phyloP scores from a whole-genome alignment of 2,113 vertebrate species.

The Tachysurus vachellii region DNA sequence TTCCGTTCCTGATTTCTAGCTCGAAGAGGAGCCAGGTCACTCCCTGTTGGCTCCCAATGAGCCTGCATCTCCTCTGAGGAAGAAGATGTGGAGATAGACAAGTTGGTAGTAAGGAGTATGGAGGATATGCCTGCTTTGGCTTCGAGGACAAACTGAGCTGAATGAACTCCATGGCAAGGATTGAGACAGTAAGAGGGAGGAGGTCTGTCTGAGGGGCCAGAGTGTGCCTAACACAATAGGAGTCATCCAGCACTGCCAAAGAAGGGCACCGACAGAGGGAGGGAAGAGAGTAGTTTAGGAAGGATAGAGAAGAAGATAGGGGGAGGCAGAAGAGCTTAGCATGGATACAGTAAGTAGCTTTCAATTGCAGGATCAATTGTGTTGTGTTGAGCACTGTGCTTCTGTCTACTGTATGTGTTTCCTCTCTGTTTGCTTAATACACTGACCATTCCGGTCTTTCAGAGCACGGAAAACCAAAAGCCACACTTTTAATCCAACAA shows the following conservation, averaged over 20 bases:
- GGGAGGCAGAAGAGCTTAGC: slow-evolving; percentile 58
- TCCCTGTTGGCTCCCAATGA: slow-evolving; percentile 74
- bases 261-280: slow-evolving; percentile 51
- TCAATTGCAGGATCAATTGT: slow-evolving; percentile 73
- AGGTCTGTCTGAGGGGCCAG: slow-evolving; percentile 57
- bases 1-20: slow-evolving; percentile 80
- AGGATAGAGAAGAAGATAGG: slow-evolving; percentile 10
- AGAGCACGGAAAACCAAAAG: not conserved
- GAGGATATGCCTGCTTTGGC: not conserved
- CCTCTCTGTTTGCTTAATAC: slow-evolving; percentile 61
- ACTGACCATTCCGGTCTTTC: slow-evolving; percentile 44
- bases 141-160: slow-evolving; percentile 17
- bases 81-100: slow-evolving; percentile 58
- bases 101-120: not conserved
- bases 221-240: slow-evolving; percentile 85
- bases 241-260: slow-evolving; percentile 75
- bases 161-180: slow-evolving; percentile 16
- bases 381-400: slow-evolving; percentile 52
- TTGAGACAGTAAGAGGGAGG: slow-evolving; percentile 16
- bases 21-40: slow-evolving; percentile 76
- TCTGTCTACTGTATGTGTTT: slow-evolving; percentile 54
- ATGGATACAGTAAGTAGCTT: slow-evolving; percentile 65
- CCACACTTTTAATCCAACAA: not conserved
- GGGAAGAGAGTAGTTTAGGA: slow-evolving; percentile 43
- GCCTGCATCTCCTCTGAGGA: slow-evolving; percentile 71